A percentile compares a stretch with the other conserved stretches of the same genome.
Conservation (phyloP, 2,888 invertebrate genomes). For the Parascotia fuliginaria region DNA sequence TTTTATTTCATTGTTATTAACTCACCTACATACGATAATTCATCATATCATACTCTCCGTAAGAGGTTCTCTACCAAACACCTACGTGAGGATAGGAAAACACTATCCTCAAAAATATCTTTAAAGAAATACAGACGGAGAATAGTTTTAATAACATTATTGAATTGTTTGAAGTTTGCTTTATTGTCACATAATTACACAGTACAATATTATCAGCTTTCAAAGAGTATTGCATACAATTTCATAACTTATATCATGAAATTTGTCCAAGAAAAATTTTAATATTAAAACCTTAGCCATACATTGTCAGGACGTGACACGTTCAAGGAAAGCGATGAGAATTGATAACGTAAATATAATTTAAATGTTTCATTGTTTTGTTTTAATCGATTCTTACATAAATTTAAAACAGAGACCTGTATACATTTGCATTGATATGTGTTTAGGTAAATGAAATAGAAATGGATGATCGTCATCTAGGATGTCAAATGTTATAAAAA, state of each 20-base stretch:
- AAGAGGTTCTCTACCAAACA: constrained; percentile 30
- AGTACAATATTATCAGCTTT: constrained; percentile 12
- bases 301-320: constrained; percentile 27
- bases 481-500: constrained; percentile 58
- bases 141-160: neutral
- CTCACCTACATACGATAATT: constrained; percentile 30
- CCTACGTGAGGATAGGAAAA: constrained; percentile 26
- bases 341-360: constrained; percentile 36
- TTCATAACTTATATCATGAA: constrained; percentile 16
- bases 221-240: constrained; percentile 7
- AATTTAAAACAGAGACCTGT: constrained; percentile 24
- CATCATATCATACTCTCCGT: constrained; percentile 21
- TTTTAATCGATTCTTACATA: constrained; percentile 33
- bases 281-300: constrained; percentile 37
- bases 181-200: neutral
- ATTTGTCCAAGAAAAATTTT: constrained; percentile 22
- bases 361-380: constrained; percentile 36
- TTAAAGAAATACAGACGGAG: constrained; percentile 5
- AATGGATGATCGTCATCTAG: constrained; percentile 29
- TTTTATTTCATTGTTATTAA: constrained; percentile 24
- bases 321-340: constrained; percentile 30
- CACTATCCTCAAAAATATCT: constrained; percentile 32
- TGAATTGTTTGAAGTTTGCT: neutral
- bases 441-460: constrained; percentile 17
- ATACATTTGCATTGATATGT: constrained; percentile 21